Evolutionary conservation across 2,113 vertebrate species (phyloP), one percentile per base, ranked within the genome.

Genomic region (Pseudorectes ferrugineus): DNA sequence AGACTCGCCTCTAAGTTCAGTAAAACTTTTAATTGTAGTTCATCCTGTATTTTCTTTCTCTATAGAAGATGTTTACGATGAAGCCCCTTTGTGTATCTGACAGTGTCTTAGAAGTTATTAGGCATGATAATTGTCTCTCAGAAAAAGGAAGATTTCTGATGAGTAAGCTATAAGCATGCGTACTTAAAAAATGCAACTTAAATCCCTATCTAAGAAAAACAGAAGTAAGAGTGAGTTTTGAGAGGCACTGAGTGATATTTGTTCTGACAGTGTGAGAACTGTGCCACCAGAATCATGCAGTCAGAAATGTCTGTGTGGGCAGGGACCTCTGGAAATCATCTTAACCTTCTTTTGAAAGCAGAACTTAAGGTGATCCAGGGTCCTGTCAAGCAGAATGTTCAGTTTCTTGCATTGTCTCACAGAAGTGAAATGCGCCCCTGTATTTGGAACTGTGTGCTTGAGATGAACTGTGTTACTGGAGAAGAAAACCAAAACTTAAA

Each of bases 271-370:
- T 21, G 42, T 55, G 58, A 91, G 43, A 82, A 24, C 31, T 55
- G 14, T 67, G 22, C 48, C 6, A 25, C 89, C 48, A 55, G 26
- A 74, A 25, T 62, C 14, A 17, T 5, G 31, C 17, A 63, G 8
- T 22, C 6, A 10, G 26, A 31, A 33, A 57, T 15, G 21, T 36
- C 6, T 75, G 1, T 0, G 1, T 51, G 54, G 26, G 26, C 40
- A 84, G 31, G 22, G 45, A 65, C 36, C 20, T 72, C 89, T 76
- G 58, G 40, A 77, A 77, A 31, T 74, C 5, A 9, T 66, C 38
- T 67, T 78, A 58, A 38, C 29, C 51, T 65, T 75, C 33, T 57
- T 58, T 36, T 66, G 85, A 66, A 81, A 57, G 51, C 25, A 76
- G 40, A 68, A 54, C 19, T 80, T 77, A 4, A 72, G 23, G 38